Conservation (phyloP, 1,140 invertebrate species). For the Pogonomyrmex barbatus region DNA sequence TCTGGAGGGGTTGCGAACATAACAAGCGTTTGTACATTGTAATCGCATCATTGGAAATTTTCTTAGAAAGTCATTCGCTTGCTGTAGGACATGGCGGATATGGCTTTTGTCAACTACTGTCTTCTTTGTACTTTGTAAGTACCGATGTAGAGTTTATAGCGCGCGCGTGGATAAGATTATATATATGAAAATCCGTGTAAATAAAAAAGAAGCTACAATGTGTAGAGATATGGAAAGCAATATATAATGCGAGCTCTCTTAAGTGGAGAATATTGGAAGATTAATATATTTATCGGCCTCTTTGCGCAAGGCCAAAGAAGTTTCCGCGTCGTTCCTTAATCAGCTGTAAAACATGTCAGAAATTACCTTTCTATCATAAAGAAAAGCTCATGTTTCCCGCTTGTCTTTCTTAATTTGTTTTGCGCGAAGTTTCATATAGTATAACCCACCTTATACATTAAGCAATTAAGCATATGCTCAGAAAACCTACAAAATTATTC, state of each 20-base stretch:
- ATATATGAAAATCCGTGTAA: conserved; percentile 46
- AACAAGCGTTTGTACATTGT: conserved; percentile 56
- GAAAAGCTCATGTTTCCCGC: neutral
- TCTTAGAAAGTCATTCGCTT: conserved; percentile 62
- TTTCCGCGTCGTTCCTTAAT: conserved; percentile 36
- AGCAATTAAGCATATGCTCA: conserved; percentile 32
- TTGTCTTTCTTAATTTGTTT: conserved; percentile 28
- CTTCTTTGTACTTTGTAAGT: conserved; percentile 64
- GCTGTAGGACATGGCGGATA: conserved; percentile 47
- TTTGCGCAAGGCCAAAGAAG: conserved; percentile 52
- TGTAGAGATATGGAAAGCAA: conserved; percentile 54
- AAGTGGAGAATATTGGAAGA: conserved; percentile 42
- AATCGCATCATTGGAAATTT: conserved; percentile 55
- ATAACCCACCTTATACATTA: conserved; percentile 7
- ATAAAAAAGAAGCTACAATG: conserved; percentile 54
- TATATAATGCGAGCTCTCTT: conserved; percentile 51
- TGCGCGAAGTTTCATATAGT: conserved; percentile 39
- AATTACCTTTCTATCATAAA: conserved; percentile 11
- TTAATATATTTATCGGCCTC: conserved; percentile 55
- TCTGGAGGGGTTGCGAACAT: conserved; percentile 24
- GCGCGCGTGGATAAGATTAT: conserved; percentile 49
- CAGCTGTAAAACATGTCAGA: neutral
- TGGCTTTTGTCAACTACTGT: conserved; percentile 60
- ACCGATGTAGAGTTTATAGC: conserved; percentile 46
- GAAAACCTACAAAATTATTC: conserved; percentile 26